Evolutionary conservation across 2,113 vertebrate species (phyloP).

Genomic region (Chinchilla lanigera): DNA sequence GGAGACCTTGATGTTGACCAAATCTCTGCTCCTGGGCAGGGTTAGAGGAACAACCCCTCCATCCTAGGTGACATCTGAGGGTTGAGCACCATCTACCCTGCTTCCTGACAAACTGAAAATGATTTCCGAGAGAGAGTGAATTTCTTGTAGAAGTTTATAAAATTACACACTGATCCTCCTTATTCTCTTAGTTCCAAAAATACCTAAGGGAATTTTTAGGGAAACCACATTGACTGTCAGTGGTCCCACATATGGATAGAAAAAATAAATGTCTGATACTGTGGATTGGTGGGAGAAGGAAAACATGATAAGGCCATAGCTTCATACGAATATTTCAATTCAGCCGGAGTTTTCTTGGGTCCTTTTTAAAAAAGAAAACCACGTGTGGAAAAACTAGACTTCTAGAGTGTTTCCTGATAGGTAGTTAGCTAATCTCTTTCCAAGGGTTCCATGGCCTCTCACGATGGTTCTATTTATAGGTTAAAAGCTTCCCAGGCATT

Average conservation of each 20-base stretch:
- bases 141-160: neutral
- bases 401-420: neutral
- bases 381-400: neutral
- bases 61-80: neutral
- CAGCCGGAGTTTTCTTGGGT: neutral
- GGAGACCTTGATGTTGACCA: rapidly evolving
- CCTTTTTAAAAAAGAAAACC: neutral
- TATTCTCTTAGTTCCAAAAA: constrained; percentile 43
- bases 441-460: neutral
- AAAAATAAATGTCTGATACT: neutral
- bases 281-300: neutral
- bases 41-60: neutral
- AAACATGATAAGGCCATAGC: neutral
- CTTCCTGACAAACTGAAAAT: neutral
- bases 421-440: neutral
- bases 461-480: neutral
- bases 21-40: rapidly evolving
- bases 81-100: rapidly evolving
- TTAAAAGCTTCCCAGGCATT: neutral
- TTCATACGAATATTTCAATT: neutral
- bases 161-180: neutral
- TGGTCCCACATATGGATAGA: neutral
- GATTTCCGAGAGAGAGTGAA: neutral
- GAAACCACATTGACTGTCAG: neutral
- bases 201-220: constrained; percentile 30